Base-by-base conservation (phyloP, 2,113 vertebrate genomes). In the Phodopus roborovskii region DNA sequence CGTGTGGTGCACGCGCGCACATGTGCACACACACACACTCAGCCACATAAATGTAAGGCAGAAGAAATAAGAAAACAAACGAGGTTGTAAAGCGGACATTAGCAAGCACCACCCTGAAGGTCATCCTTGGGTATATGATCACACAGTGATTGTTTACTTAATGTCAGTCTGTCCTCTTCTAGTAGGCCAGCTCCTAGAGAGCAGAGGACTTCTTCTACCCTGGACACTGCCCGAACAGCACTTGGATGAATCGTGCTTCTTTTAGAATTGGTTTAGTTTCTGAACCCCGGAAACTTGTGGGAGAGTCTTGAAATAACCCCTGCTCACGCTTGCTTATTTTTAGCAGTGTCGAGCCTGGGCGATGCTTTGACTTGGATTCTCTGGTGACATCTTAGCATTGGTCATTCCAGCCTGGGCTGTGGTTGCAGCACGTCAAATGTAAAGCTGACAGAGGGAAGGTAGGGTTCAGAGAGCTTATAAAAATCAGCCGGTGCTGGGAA, bases 291-390 rank as follows among this genome's bases (percentile, higher is more conserved):
- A 39, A 70, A 91, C 48, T 56, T 20, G 28, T 56, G 77, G 60
- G 81, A 64, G 66, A 71, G 17, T 62, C 60, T 90, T 84, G 56
- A 94, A 86, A 56, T 71, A 89, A 58, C 74, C 70, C 64, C n/a
- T 17, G 88, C 22, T 56, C 39, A 19, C 17, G 10, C n/a, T 53
- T 86, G 64, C 70, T 88, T 95, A 82, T 95, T 97, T 96, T 97
- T 89, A 97, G 95, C 19, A n/a, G 36, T 45, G 16, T 58, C 4
- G 81, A 39, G 82, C 30, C 70, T 0, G 1, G 62, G 90, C n/a
- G 53, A 94, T 53, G 53, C 78, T 88, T 70, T 91, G 45, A 74
- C 91, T 89, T 60, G 5, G 68, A 74, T 77, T 92, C 91, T 91
- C 84, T 91, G 81, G 53, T 62, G 48, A 70, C 87, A 87, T 88